phyloP scores from a whole-genome alignment of 1,140 invertebrate genomes.

The Drosophila micromelanica region DNA sequence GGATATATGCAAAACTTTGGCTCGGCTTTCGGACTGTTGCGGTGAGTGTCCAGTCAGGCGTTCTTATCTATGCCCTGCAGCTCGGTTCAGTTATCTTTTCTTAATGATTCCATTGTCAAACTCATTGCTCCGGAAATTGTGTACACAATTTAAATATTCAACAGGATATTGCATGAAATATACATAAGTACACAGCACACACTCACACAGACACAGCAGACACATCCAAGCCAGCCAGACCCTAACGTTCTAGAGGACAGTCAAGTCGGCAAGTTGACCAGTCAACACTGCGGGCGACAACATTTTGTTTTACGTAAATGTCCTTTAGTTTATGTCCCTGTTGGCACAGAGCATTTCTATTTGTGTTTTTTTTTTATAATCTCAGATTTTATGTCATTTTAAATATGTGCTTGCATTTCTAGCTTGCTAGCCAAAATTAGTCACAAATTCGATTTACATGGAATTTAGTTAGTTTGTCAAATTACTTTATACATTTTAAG shows the following conservation, averaged over 20 bases:
- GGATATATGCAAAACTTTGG: slow-evolving; percentile 35
- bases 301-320: slow-evolving; percentile 65
- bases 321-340: slow-evolving; percentile 57
- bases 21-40: slow-evolving; percentile 24
- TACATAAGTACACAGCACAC: slow-evolving; percentile 49
- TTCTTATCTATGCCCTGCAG: slow-evolving; percentile 61
- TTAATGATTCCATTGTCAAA: slow-evolving; percentile 80
- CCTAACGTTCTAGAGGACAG: slow-evolving; percentile 27
- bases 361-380: slow-evolving; percentile 17
- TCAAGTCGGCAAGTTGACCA: slow-evolving; percentile 41
- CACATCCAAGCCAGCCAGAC: neutral
- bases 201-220: slow-evolving; percentile 15
- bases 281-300: slow-evolving; percentile 68
- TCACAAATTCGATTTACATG: slow-evolving; percentile 56
- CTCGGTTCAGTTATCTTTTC: slow-evolving; percentile 61
- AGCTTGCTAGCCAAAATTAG: slow-evolving; percentile 43
- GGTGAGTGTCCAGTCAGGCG: slow-evolving; percentile 49
- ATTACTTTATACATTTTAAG: slow-evolving; percentile 23
- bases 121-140: slow-evolving; percentile 77
- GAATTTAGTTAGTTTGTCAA: slow-evolving; percentile 50
- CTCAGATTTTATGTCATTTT: slow-evolving; percentile 39
- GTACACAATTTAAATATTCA: slow-evolving; percentile 82
- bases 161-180: slow-evolving; percentile 80
- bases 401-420: slow-evolving; percentile 30
- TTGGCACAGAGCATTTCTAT: slow-evolving; percentile 18